Evolutionary conservation across 1,140 invertebrate species (phyloP).

Genomic region (Heliothis virescens): DNA sequence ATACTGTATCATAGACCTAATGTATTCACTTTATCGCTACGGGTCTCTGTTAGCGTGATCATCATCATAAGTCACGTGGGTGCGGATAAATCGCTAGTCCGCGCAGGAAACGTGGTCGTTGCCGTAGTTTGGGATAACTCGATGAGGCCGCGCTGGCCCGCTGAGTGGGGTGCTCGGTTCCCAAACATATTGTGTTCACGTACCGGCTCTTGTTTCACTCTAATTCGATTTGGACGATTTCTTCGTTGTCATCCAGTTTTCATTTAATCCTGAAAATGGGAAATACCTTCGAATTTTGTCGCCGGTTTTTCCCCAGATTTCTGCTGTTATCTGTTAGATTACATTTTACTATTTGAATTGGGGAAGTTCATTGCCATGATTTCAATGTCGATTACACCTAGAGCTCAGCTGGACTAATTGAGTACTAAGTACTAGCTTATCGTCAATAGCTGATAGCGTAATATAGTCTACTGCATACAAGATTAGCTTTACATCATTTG

Average conservation of each 20-base stretch:
- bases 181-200: constrained; percentile 37
- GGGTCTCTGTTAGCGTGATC: background rate
- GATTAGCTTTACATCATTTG: too few relatives aligned
- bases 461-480: too few relatives aligned
- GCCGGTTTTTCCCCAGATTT: background rate
- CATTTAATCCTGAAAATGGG: background rate
- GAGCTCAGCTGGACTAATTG: too few relatives aligned
- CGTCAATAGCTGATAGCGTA: background rate
- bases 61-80: background rate
- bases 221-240: constrained; percentile 18
- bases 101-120: background rate
- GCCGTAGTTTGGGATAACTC: constrained; percentile 28
- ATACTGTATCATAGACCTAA: constrained; percentile 37
- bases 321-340: too few relatives aligned
- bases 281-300: background rate
- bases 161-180: background rate
- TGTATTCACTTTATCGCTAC: constrained; percentile 13
- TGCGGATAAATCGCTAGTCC: background rate
- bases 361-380: too few relatives aligned
- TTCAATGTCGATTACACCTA: too few relatives aligned
- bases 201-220: constrained; percentile 10
- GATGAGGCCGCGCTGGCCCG: constrained; percentile 1
- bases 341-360: too few relatives aligned
- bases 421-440: background rate
- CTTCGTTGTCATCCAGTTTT: background rate